These are phyloP conservation scores for Dasyurus viverrinus DNA, from an alignment of 2,113 vertebrate species.

Conservation along the genomic window DNA sequence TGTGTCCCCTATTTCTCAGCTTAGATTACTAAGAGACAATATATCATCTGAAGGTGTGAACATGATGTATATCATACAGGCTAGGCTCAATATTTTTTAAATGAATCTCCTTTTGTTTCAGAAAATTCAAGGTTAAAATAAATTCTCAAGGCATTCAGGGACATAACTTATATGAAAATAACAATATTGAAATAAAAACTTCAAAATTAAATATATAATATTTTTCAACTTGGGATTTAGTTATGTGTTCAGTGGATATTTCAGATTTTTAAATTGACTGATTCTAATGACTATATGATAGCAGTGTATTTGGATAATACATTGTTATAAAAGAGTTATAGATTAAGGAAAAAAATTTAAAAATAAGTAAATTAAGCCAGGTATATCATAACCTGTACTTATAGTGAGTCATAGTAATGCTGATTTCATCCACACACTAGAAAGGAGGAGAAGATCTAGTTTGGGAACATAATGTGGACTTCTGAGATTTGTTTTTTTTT, in stretches of 20 bases:
- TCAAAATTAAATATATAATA: not conserved
- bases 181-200: too few relatives aligned
- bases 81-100: not conserved
- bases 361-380: conserved; percentile 69
- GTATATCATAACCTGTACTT: conserved; percentile 31
- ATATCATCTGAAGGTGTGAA: not conserved
- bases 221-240: conserved; percentile 51
- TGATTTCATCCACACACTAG: conserved; percentile 62
- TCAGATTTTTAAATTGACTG: conserved; percentile 49
- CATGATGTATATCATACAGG: not conserved
- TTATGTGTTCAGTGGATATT: conserved; percentile 20
- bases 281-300: conserved; percentile 45
- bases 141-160: not conserved
- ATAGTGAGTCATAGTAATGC: conserved; percentile 65
- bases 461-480: conserved; percentile 16
- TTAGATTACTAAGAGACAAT: not conserved
- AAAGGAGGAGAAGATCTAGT: conserved; percentile 31
- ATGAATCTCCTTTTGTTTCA: not conserved
- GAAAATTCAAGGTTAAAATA: not conserved
- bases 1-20: not conserved
- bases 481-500: conserved; percentile 12
- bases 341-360: conserved; percentile 65
- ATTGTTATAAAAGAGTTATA: conserved; percentile 24
- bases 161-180: not conserved
- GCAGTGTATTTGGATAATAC: conserved; percentile 34